These are phyloP conservation scores for Rhamphomyia laevipes DNA, from an alignment of 2,888 invertebrate species.

Conservation along the genomic window DNA sequence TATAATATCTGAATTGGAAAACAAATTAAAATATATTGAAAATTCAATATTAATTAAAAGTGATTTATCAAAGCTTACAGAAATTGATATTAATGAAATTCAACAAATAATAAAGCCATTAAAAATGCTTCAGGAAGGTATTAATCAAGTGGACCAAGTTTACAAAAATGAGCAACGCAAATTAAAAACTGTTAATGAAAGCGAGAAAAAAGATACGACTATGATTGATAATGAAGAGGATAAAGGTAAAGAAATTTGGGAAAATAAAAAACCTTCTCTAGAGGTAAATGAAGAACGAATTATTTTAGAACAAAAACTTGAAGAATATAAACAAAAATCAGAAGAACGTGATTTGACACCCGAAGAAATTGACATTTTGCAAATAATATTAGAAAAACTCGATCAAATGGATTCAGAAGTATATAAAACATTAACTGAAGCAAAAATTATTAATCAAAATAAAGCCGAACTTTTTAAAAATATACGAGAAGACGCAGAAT, in stretches of 20 bases:
- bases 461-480: constrained; percentile 13
- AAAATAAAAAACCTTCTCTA: too few species aligned
- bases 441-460: constrained; percentile 15
- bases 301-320: background rate
- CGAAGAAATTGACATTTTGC: constrained; percentile 34
- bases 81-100: constrained; percentile 20
- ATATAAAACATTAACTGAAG: constrained; percentile 38
- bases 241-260: too few species aligned
- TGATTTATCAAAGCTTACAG: constrained; percentile 3
- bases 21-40: constrained; percentile 8
- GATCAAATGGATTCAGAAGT: constrained; percentile 44
- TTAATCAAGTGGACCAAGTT: background rate
- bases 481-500: constrained; percentile 35
- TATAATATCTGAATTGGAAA: constrained; percentile 7
- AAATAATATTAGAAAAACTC: constrained; percentile 41
- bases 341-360: constrained; percentile 38
- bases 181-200: too few species aligned
- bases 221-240: too few species aligned
- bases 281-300: background rate
- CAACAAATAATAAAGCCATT: constrained; percentile 24
- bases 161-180: background rate
- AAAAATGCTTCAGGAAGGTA: constrained; percentile 17
- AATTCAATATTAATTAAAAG: background rate
- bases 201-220: too few species aligned
- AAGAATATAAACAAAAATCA: constrained; percentile 19